Conservation (phyloP, 2,888 invertebrate genomes). For the Laothoe populi region DNA sequence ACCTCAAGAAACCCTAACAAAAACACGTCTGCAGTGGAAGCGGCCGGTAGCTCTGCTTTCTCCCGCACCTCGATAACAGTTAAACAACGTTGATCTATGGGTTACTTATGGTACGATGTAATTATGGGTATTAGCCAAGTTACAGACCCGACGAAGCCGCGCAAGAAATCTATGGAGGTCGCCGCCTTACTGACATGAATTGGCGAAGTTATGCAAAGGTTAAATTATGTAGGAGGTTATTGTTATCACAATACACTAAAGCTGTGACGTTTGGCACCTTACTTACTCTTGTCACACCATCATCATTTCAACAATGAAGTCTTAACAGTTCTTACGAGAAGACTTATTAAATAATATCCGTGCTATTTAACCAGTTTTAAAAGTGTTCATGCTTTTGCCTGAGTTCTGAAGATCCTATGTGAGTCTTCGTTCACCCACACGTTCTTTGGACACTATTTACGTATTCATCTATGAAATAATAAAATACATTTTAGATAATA, state of each 20-base stretch:
- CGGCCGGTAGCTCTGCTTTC: constrained; percentile 28
- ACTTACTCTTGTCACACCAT: too few species aligned
- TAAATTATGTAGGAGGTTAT: not conserved
- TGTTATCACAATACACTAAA: not conserved
- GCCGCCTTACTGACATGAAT: constrained; percentile 27
- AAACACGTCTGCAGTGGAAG: constrained; percentile 6
- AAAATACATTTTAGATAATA: too few species aligned
- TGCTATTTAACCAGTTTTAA: too few species aligned
- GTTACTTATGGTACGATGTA: constrained; percentile 27
- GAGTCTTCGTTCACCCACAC: too few species aligned
- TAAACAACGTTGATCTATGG: constrained; percentile 26
- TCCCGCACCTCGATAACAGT: constrained; percentile 19
- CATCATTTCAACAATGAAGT: too few species aligned
- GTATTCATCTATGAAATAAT: too few species aligned
- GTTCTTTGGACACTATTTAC: too few species aligned
- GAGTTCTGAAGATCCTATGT: too few species aligned
- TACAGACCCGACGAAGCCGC: constrained; percentile 17
- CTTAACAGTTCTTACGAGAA: too few species aligned
- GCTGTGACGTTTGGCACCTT: too few species aligned
- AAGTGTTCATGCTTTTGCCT: too few species aligned
- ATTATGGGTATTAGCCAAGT: constrained; percentile 28
- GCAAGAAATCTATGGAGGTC: constrained; percentile 26
- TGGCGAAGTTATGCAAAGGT: constrained; percentile 5
- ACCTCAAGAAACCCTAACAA: constrained; percentile 8
- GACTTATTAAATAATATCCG: too few species aligned